A percentile compares a stretch with the other conserved stretches of the same genome.
Conservation (phyloP, 2,888 invertebrate species). For the Tiliacea aurago region DNA sequence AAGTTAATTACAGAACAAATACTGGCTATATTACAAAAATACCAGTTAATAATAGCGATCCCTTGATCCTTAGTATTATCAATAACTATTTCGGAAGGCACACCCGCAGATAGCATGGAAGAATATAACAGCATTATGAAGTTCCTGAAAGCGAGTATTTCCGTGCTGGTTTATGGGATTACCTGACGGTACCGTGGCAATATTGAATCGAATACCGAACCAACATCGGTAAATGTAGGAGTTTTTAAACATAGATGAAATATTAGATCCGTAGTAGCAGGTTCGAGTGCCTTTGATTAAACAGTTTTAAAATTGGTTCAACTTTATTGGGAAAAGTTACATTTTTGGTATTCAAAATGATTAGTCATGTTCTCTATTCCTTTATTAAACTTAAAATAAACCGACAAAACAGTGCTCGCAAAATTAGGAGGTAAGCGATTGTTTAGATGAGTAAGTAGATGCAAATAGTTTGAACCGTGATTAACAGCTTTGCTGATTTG, state of each 20-base stretch:
- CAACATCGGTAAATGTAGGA: slow-evolving; percentile 40
- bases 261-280: slow-evolving; percentile 33
- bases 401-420: background rate
- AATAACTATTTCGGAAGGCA: slow-evolving; percentile 57
- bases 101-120: slow-evolving; percentile 51
- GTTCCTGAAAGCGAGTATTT: slow-evolving; percentile 69
- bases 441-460: too few relatives aligned
- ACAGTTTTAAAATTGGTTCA: slow-evolving; percentile 43
- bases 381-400: background rate
- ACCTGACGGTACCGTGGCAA: slow-evolving; percentile 63
- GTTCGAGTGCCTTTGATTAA: slow-evolving; percentile 54
- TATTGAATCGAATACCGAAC: slow-evolving; percentile 66
- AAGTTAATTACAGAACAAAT: slow-evolving; percentile 38
- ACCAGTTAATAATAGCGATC: slow-evolving; percentile 61
- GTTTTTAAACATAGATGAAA: slow-evolving; percentile 61
- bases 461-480: background rate
- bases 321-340: slow-evolving; percentile 30
- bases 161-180: slow-evolving; percentile 72
- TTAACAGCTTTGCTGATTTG: background rate
- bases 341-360: slow-evolving; percentile 19
- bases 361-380: background rate
- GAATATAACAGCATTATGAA: slow-evolving; percentile 73
- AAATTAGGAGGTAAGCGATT: background rate
- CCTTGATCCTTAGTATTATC: slow-evolving; percentile 62
- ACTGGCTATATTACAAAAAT: slow-evolving; percentile 42